Evolutionary conservation across 37 sponge, comb jelly and placozoan species (phyloP).

Genomic region (Chondrilla cf. caribensis): DNA sequence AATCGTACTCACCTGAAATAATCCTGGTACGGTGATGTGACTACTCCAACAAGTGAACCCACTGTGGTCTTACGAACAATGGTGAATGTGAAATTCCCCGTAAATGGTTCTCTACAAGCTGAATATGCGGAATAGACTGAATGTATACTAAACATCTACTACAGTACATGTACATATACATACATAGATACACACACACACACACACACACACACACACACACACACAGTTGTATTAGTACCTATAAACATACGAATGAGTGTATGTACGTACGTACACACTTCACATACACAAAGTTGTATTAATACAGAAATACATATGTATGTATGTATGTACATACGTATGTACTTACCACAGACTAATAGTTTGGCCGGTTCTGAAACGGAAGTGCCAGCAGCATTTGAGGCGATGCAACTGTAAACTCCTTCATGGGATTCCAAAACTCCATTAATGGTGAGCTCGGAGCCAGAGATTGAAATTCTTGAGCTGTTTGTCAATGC

Average conservation of each 20-base stretch:
- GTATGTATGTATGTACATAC: conserved; percentile 1
- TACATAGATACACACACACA: too few species aligned
- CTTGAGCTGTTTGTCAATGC: neutral
- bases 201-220: too few species aligned
- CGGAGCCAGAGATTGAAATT: too few species aligned
- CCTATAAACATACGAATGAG: too few species aligned
- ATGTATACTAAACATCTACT: too few species aligned
- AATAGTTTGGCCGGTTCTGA: conserved; percentile 9
- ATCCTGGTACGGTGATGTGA: neutral
- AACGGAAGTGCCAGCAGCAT: neutral
- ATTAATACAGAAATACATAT: too few species aligned
- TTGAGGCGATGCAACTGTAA: neutral
- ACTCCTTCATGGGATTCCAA: neutral
- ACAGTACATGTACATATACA: too few species aligned
- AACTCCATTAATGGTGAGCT: neutral
- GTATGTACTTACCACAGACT: conserved; percentile 20
- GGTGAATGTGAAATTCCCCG: neutral
- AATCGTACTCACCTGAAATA: conserved; percentile 19
- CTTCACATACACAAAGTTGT: too few species aligned
- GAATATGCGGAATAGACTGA: neutral
- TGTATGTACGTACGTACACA: neutral
- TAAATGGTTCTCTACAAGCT: conserved; percentile 8
- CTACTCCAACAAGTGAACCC: neutral
- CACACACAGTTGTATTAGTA: too few species aligned
- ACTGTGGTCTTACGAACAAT: neutral